Conservation (phyloP, 1,140 invertebrate genomes). For the Tribolium madens region DNA sequence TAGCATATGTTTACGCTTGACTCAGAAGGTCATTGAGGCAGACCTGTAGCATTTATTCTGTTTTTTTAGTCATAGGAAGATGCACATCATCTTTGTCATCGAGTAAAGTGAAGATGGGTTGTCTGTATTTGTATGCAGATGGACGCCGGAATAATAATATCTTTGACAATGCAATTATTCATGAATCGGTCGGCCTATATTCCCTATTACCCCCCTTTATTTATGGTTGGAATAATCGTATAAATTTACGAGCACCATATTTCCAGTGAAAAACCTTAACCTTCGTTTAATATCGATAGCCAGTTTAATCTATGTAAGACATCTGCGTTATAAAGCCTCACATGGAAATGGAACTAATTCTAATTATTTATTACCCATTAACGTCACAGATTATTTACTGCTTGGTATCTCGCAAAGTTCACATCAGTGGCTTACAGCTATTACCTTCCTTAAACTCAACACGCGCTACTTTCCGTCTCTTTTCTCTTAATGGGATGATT, state of each 20-base stretch:
- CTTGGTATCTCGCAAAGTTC: slow-evolving; percentile 48
- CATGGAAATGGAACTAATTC: slow-evolving; percentile 62
- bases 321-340: slow-evolving; percentile 58
- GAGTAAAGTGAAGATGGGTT: background rate
- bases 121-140: slow-evolving; percentile 9
- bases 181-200: slow-evolving; percentile 13
- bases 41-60: too few relatives aligned
- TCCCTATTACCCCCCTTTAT: slow-evolving; percentile 40
- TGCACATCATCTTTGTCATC: too few relatives aligned
- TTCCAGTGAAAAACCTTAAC: slow-evolving; percentile 50
- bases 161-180: slow-evolving; percentile 14
- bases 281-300: slow-evolving; percentile 55
- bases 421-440: slow-evolving; percentile 49
- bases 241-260: slow-evolving; percentile 51
- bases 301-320: slow-evolving; percentile 61
- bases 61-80: too few relatives aligned
- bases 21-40: too few relatives aligned
- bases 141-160: background rate
- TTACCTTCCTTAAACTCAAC: slow-evolving; percentile 42
- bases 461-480: slow-evolving; percentile 25
- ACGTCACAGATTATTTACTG: slow-evolving; percentile 58
- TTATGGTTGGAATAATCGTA: slow-evolving; percentile 52
- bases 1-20: too few relatives aligned
- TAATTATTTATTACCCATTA: slow-evolving; percentile 61
- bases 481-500: slow-evolving; percentile 17